Conservation (phyloP, 1,140 invertebrate genomes). For the Drosophila guanche region DNA sequence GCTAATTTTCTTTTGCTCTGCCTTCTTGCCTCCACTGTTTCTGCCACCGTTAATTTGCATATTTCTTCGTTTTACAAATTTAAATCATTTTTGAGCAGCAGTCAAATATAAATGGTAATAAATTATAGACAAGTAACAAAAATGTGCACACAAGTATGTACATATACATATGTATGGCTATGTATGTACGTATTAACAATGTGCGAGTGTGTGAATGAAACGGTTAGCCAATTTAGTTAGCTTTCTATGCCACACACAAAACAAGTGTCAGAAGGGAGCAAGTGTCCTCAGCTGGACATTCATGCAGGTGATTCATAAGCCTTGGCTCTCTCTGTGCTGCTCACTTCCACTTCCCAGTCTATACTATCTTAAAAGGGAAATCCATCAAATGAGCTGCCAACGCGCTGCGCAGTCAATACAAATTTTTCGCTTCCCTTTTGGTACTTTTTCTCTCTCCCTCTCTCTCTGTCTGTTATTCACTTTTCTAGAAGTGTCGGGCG, state of each 20-base stretch:
- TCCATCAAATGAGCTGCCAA: constrained; percentile 80
- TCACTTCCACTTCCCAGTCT: background rate
- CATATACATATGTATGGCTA: background rate
- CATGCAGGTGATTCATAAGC: constrained; percentile 66
- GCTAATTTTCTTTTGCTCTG: constrained; percentile 71
- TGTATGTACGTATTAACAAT: background rate
- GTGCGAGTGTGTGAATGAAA: constrained; percentile 9
- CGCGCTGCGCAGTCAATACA: constrained; percentile 72
- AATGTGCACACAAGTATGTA: constrained; percentile 20
- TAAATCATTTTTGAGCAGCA: constrained; percentile 61
- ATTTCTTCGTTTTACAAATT: constrained; percentile 60
- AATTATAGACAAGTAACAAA: constrained; percentile 56
- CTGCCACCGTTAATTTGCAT: constrained; percentile 66
- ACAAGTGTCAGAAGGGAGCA: constrained; percentile 16
- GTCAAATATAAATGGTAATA: constrained; percentile 53
- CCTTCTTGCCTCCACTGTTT: constrained; percentile 17
- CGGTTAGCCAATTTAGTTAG: constrained; percentile 9
- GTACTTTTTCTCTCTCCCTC: constrained; percentile 9
- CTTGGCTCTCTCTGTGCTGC: background rate
- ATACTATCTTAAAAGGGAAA: constrained; percentile 43
- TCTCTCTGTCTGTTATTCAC: constrained; percentile 65
- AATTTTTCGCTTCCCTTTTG: constrained; percentile 46
- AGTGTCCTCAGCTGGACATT: constrained; percentile 51
- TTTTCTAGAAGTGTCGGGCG: constrained; percentile 57
- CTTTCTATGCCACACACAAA: constrained; percentile 56